These are phyloP conservation scores for Perizoma affinitatum DNA, from an alignment of 2,888 invertebrate genomes.

Conservation along the genomic window DNA sequence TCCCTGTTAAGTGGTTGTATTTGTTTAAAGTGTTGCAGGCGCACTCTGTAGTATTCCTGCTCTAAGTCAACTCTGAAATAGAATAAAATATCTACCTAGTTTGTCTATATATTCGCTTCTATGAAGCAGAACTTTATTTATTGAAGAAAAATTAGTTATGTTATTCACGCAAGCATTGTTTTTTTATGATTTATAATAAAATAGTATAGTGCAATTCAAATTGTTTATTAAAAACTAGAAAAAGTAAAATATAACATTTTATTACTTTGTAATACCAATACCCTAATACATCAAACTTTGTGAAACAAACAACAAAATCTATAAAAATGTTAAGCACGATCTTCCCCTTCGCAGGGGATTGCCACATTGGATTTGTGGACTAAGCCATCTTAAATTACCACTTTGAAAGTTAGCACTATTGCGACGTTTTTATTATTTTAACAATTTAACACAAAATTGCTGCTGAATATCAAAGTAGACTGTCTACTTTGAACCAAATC, in stretches of 20 bases:
- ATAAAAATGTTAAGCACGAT: constrained; percentile 1
- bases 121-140: constrained; percentile 22
- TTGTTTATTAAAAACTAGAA: constrained; percentile 30
- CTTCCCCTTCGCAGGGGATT: too few species aligned
- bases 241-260: constrained; percentile 37
- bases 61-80: neutral
- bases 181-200: constrained; percentile 36
- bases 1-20: too few species aligned
- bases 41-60: neutral
- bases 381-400: too few species aligned
- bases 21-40: too few species aligned
- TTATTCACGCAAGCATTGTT: constrained; percentile 30
- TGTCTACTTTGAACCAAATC: too few species aligned
- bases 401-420: too few species aligned
- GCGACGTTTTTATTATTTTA: too few species aligned
- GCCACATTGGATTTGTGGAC: too few species aligned
- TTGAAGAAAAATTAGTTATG: constrained; percentile 30
- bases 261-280: constrained; percentile 45
- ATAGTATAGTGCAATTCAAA: constrained; percentile 40
- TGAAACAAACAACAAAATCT: constrained; percentile 21
- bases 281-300: constrained; percentile 27
- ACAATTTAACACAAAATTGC: too few species aligned
- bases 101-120: constrained; percentile 19
- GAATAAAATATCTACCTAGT: neutral
- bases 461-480: too few species aligned